Conservation (phyloP, 2,797 vertebrate species). For the Oreortyx pictus region DNA sequence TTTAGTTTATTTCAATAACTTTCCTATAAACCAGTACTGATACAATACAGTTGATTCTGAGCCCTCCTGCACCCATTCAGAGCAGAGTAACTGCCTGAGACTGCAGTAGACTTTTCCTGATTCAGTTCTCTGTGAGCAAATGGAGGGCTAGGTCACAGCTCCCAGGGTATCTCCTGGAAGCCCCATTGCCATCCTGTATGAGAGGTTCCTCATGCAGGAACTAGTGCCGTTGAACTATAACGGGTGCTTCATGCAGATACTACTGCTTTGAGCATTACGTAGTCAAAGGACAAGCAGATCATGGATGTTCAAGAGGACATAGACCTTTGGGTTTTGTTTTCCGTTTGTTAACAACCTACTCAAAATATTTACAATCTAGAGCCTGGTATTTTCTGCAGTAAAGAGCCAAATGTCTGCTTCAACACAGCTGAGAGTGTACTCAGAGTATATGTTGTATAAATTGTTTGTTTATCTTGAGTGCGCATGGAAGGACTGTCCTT, state of each 20-base stretch:
- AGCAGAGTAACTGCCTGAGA: neutral
- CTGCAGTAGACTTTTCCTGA: neutral
- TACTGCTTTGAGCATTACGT: neutral
- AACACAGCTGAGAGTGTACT: neutral
- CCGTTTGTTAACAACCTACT: neutral
- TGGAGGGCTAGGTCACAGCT: neutral
- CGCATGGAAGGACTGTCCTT: neutral
- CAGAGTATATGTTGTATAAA: neutral
- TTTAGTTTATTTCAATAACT: neutral
- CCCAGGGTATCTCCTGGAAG: neutral
- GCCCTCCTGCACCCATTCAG: neutral
- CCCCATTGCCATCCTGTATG: neutral
- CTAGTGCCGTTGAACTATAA: neutral
- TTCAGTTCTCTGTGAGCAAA: neutral
- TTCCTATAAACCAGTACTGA: neutral
- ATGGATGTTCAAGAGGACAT: neutral
- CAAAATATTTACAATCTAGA: conserved; percentile 7
- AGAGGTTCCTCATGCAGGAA: conserved; percentile 1
- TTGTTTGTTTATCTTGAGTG: neutral
- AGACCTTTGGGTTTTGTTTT: neutral
- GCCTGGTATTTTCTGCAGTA: neutral
- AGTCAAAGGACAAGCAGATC: neutral
- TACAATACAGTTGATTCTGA: neutral
- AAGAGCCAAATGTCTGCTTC: neutral
- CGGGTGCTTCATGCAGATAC: neutral